These are phyloP conservation scores for Salpingus planirostris DNA, from an alignment of 2,888 invertebrate genomes.

Conservation along the genomic window DNA sequence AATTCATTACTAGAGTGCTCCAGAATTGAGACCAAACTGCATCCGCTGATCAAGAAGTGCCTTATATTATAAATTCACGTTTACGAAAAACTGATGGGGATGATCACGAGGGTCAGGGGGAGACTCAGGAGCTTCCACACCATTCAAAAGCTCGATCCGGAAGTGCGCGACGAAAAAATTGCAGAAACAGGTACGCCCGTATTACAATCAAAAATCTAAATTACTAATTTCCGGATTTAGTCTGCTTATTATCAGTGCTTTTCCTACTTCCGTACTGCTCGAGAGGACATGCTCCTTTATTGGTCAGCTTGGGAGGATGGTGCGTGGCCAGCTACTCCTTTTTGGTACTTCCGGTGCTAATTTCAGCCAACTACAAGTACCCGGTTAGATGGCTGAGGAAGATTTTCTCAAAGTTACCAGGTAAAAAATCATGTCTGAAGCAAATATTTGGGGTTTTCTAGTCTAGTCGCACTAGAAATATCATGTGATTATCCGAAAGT, in stretches of 20 bases:
- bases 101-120: slow-evolving; percentile 63
- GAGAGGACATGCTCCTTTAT: slow-evolving; percentile 47
- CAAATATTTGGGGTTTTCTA: too few species aligned
- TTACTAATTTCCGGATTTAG: slow-evolving; percentile 41
- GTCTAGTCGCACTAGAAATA: too few species aligned
- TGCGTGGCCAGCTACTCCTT: slow-evolving; percentile 58
- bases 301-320: slow-evolving; percentile 49
- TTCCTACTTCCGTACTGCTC: slow-evolving; percentile 56
- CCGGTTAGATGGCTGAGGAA: slow-evolving; percentile 55
- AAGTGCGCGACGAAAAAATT: slow-evolving; percentile 58
- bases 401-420: slow-evolving; percentile 47
- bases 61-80: too few species aligned
- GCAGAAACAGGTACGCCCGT: slow-evolving; percentile 53
- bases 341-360: slow-evolving; percentile 56
- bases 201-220: neutral
- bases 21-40: too few species aligned
- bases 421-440: slow-evolving; percentile 43
- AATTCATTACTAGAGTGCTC: too few species aligned
- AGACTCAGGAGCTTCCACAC: slow-evolving; percentile 49
- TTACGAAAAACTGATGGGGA: too few species aligned
- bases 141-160: slow-evolving; percentile 52
- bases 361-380: slow-evolving; percentile 61
- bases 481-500: too few species aligned
- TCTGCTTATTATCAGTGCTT: slow-evolving; percentile 59
- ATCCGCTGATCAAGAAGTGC: too few species aligned